Conservation (phyloP, 2,888 invertebrate species). For the Plutella xylostella region DNA sequence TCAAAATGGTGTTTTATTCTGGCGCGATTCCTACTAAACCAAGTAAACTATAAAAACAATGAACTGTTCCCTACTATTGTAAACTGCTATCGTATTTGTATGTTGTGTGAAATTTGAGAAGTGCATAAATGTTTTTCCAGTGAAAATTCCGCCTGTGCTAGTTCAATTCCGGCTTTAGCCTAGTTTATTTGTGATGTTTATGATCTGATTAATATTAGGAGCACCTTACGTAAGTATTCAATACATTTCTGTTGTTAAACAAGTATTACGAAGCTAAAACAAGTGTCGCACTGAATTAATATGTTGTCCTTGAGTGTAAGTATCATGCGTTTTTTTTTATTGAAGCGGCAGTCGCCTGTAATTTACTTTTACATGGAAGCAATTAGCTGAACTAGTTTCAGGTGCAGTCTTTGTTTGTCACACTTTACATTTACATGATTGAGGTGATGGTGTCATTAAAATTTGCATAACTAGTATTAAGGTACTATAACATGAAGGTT, state of each 20-base stretch:
- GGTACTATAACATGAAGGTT: too few relatives aligned
- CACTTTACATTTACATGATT: too few relatives aligned
- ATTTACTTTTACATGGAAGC: too few relatives aligned
- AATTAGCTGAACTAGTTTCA: too few relatives aligned
- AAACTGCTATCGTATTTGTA: slow-evolving; percentile 20
- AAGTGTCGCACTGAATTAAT: neutral
- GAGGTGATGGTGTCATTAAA: too few relatives aligned
- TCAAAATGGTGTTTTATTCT: slow-evolving; percentile 63
- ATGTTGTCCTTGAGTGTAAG: neutral
- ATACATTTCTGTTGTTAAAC: slow-evolving; percentile 38
- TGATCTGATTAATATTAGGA: slow-evolving; percentile 50
- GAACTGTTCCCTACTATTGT: slow-evolving; percentile 32
- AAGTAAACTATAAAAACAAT: slow-evolving; percentile 42
- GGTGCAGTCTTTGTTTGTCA: too few relatives aligned
- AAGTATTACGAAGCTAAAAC: neutral
- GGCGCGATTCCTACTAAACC: slow-evolving; percentile 56
- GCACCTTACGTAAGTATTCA: slow-evolving; percentile 61
- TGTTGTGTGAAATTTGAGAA: neutral
- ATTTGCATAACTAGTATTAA: too few relatives aligned
- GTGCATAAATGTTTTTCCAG: neutral
- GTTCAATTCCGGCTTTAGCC: slow-evolving; percentile 26
- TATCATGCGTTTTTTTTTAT: too few relatives aligned
- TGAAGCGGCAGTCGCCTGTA: neutral
- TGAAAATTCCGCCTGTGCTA: neutral
- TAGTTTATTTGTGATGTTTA: slow-evolving; percentile 52